Conservation (phyloP, 2,888 invertebrate species). For the Tachina grossa region DNA sequence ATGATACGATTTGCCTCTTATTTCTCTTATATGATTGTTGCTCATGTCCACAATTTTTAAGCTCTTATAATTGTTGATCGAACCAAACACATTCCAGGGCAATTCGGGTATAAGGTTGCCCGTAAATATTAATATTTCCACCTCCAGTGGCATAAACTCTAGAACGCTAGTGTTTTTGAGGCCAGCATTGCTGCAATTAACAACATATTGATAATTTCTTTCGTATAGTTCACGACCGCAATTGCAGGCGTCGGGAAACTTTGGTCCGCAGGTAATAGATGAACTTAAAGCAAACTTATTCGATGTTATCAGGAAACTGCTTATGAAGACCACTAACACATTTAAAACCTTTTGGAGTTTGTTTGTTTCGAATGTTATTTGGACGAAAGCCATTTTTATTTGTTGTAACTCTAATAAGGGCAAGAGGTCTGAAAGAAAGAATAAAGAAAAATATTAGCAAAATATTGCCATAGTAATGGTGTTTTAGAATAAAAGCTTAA, state of each 20-base stretch:
- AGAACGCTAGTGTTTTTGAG: conserved; percentile 86
- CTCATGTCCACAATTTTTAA: conserved; percentile 89
- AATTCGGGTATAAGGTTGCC: conserved; percentile 87
- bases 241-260: conserved; percentile 84
- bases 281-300: conserved; percentile 38
- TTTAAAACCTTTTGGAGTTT: conserved; percentile 45
- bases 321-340: conserved; percentile 38
- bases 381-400: conserved; percentile 26
- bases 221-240: conserved; percentile 85
- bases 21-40: conserved; percentile 87
- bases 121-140: conserved; percentile 88
- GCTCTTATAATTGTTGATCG: conserved; percentile 84
- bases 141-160: conserved; percentile 86
- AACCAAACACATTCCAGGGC: conserved; percentile 89
- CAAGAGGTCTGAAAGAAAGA: conserved; percentile 16
- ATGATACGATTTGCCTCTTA: conserved; percentile 89
- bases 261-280: conserved; percentile 82
- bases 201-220: conserved; percentile 84
- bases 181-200: conserved; percentile 88
- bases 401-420: background rate
- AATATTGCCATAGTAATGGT: background rate
- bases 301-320: conserved; percentile 40
- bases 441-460: background rate
- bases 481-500: background rate
- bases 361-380: background rate